A percentile compares a stretch with the other conserved stretches of the same genome.
These are phyloP conservation scores for Platycheirus albimanus DNA, from an alignment of 2,888 invertebrate genomes.

Conservation along the genomic window DNA sequence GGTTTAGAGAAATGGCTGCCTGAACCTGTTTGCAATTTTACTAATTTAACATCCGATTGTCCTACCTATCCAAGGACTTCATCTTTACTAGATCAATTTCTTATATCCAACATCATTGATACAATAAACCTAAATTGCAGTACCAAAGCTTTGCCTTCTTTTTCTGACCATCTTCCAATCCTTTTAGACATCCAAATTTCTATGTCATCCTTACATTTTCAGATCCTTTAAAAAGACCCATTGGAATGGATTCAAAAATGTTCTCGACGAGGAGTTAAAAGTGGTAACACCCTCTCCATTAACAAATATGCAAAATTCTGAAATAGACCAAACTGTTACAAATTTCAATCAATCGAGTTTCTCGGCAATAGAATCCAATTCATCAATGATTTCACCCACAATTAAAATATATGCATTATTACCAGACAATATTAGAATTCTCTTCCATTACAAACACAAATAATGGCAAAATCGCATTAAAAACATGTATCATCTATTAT, in stretches of 20 bases:
- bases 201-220: not conserved
- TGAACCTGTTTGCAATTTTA: no score
- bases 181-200: not conserved
- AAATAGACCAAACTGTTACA: not conserved
- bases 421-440: not conserved
- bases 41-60: not conserved
- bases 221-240: not conserved
- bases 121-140: not conserved
- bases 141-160: constrained; percentile 2
- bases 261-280: no score
- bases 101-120: not conserved
- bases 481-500: constrained; percentile 1
- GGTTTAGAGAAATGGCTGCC: no score
- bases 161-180: constrained; percentile 6
- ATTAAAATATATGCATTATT: constrained; percentile 10
- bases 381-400: not conserved
- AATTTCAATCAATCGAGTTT: not conserved
- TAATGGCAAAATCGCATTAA: constrained; percentile 26
- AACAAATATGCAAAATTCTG: not conserved
- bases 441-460: constrained; percentile 1
- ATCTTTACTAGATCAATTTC: not conserved
- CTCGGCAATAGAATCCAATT: not conserved
- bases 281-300: no score
- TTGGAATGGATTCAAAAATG: not conserved
- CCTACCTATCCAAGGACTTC: constrained; percentile 2